A percentile compares a stretch with the other conserved stretches of the same genome.
phyloP scores from a whole-genome alignment of 2,113 vertebrate genomes.

The Channa argus region DNA sequence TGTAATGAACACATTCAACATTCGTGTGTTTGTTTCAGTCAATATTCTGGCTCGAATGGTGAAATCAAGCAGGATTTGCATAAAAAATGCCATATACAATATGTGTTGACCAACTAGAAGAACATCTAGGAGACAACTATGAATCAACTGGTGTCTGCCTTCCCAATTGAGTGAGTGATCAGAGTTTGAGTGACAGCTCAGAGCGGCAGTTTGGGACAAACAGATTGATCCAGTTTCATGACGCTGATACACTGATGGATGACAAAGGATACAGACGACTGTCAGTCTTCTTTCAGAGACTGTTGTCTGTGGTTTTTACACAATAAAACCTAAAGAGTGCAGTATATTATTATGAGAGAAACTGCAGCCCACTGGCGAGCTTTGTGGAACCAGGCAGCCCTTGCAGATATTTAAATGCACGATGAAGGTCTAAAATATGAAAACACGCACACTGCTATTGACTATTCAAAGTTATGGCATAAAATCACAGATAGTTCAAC shows the following conservation, averaged over 20 bases:
- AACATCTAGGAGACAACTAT: not conserved
- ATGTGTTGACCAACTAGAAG: not conserved
- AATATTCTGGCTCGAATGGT: not conserved
- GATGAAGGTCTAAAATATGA: too few species aligned
- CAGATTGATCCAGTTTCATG: slow-evolving; percentile 5
- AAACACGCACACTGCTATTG: too few species aligned
- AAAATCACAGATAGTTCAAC: not conserved
- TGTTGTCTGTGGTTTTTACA: not conserved
- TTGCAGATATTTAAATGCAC: too few species aligned
- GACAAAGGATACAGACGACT: not conserved
- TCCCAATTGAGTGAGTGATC: slow-evolving; percentile 8
- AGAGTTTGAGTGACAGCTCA: slow-evolving; percentile 8
- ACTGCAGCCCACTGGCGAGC: too few species aligned
- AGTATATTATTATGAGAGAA: not conserved
- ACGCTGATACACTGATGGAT: slow-evolving; percentile 3
- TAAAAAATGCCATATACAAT: not conserved
- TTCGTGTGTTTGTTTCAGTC: not conserved
- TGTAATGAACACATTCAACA: not conserved
- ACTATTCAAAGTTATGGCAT: too few species aligned
- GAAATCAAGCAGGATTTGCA: too few species aligned
- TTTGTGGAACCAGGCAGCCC: too few species aligned
- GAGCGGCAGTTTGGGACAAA: not conserved
- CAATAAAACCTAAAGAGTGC: not conserved
- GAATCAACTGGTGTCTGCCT: not conserved
- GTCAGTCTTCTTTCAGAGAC: not conserved